Evolutionary conservation across 2,888 invertebrate species (phyloP), one percentile per base, ranked within the genome.

Genomic region (Ormyrus thymus): DNA sequence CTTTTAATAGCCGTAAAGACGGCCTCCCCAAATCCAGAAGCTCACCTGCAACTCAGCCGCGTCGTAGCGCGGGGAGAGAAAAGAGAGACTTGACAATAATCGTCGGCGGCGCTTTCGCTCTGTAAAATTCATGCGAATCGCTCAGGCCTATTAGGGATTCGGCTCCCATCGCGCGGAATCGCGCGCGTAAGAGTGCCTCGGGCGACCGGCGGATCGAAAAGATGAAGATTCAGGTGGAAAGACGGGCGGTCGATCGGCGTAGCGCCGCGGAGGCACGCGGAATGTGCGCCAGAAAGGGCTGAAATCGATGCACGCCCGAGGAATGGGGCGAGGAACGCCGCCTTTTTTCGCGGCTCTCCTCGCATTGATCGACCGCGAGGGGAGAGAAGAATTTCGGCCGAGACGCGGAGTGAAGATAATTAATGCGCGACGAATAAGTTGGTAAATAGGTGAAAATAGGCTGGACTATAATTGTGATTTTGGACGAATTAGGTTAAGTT

Each of bases 141-240:
- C 50, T 9, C 56, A n/a, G 13, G 11, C 11, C 56, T 56, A 73
- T 73, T 73, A 73, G n/a, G 56, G 48, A 73, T 73, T 73, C 73
- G 56, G 48, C 65, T 65, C 73, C 65, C 56, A 58, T 64, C 64
- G 53, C n/a, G 13, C n/a, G 48, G n/a, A 58, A 48, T 64, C 46
- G 56, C 73, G 65, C 29, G 29, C 29, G 56, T 64, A 73, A 45
- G 8, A 65, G 55, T 13, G 7, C 46, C 8, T 7, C n/a, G 46
- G 45, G 58, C 9, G 29, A 29, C 29, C n/a, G 48, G 48, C 7
- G 15, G 15, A 13, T 7, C 1, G 29, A 15, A 15, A 69, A 15
- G 15, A n/a, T n/a, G 15, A 6, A 29, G 29, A 29, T 29, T 29
- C 29, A 29, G 29, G 48, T 7, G 29, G 6, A n/a, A 29, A 53